phyloP scores from a whole-genome alignment of 1,140 invertebrate genomes.

The Acromyrmex echinatior region DNA sequence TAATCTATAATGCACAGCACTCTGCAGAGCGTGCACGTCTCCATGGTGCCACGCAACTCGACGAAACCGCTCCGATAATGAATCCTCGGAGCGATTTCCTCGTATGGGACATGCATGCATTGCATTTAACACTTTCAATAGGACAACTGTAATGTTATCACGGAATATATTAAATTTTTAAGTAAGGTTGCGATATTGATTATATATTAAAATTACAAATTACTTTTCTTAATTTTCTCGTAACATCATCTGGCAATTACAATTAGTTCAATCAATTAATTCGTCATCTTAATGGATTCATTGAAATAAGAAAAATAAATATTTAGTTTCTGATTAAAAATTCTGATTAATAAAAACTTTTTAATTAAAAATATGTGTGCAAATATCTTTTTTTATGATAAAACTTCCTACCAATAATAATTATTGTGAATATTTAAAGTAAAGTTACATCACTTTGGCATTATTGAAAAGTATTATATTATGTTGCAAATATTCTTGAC shows the following conservation, averaged over 20 bases:
- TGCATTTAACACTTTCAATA: not conserved
- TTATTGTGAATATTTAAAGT: not conserved
- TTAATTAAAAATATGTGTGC: not conserved
- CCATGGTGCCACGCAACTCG: conserved; percentile 24
- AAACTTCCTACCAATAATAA: not conserved
- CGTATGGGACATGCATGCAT: not conserved
- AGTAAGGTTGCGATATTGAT: not conserved
- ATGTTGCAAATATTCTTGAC: conserved; percentile 24
- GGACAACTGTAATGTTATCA: not conserved
- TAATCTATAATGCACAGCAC: conserved; percentile 62
- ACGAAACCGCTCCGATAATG: conserved; percentile 46
- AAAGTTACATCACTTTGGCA: conserved; percentile 5
- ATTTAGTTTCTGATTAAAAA: not conserved
- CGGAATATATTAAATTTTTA: not conserved
- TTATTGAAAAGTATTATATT: conserved; percentile 28
- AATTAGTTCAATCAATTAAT: not conserved
- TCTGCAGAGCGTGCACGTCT: conserved; percentile 16
- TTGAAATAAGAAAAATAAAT: not conserved
- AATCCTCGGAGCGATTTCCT: conserved; percentile 52
- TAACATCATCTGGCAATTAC: not conserved
- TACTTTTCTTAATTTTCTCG: not conserved
- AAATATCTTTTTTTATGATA: not conserved
- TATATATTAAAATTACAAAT: conserved; percentile 1
- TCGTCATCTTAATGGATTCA: not conserved
- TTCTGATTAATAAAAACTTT: not conserved